phyloP scores from a whole-genome alignment of 2,113 vertebrate species.

The Chlorodrepanis virens region DNA sequence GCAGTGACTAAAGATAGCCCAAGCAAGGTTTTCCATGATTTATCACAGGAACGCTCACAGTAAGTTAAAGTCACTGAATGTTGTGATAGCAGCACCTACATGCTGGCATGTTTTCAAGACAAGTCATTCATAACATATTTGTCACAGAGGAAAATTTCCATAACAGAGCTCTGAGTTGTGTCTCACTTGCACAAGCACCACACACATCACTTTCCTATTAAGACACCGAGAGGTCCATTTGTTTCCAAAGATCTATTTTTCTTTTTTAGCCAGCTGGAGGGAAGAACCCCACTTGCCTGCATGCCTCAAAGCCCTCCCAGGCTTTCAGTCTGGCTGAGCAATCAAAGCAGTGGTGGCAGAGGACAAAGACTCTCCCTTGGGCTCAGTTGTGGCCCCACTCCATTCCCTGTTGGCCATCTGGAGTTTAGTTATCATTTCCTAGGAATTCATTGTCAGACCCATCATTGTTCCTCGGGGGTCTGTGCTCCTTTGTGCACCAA shows the following conservation, averaged over 20 bases:
- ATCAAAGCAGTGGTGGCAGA: background rate
- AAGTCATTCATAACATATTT: conserved; percentile 70
- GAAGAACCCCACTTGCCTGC: background rate
- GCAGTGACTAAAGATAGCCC: conserved; percentile 78
- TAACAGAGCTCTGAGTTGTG: conserved; percentile 4
- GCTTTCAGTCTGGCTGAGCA: background rate
- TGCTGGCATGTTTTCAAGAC: conserved; percentile 34
- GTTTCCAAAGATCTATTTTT: background rate
- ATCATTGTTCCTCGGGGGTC: background rate
- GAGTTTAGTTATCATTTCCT: background rate
- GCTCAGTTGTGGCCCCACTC: background rate
- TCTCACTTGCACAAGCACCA: background rate
- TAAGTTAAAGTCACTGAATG: conserved; percentile 62
- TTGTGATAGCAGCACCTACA: conserved; percentile 63
- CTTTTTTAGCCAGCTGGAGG: background rate
- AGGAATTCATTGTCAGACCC: background rate
- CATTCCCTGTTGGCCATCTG: background rate
- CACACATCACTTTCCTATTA: background rate
- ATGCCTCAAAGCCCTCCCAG: background rate
- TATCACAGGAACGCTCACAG: conserved; percentile 69
- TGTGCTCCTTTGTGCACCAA: background rate
- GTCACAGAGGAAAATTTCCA: conserved; percentile 66
- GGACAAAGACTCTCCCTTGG: background rate
- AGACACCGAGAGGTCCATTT: background rate
- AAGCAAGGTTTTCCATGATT: conserved; percentile 77